These are phyloP conservation scores for Hecatera dysodea DNA, from an alignment of 2,888 invertebrate genomes.

Conservation along the genomic window DNA sequence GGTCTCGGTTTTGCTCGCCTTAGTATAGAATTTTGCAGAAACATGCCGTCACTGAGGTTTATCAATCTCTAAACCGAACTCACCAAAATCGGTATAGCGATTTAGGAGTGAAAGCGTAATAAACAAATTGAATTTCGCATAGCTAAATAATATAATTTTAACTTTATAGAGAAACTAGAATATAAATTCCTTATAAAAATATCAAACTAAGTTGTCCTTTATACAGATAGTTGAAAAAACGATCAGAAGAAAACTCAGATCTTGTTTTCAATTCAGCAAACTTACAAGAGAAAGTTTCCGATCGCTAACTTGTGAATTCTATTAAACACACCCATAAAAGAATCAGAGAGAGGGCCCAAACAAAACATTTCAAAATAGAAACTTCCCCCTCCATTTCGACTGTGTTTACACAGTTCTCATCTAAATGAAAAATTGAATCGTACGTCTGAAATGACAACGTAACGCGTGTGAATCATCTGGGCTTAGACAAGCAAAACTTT, in stretches of 20 bases:
- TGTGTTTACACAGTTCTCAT: constrained; percentile 82
- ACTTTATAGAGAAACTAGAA: no score
- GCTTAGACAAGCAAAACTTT: constrained; percentile 50
- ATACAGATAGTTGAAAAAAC: constrained; percentile 12
- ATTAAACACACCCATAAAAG: constrained; percentile 74
- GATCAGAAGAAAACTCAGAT: constrained; percentile 58
- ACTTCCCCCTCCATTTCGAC: constrained; percentile 75
- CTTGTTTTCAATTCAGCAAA: constrained; percentile 74
- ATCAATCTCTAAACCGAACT: no score
- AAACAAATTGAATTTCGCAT: no score
- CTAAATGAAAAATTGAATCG: constrained; percentile 88
- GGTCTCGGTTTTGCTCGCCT: no score
- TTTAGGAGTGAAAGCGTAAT: no score
- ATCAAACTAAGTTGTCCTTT: neutral
- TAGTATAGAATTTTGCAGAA: no score
- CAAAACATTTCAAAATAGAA: constrained; percentile 78
- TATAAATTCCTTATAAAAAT: neutral
- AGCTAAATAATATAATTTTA: neutral
- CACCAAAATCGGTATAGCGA: no score
- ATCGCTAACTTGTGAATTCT: constrained; percentile 76
- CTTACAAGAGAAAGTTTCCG: constrained; percentile 71
- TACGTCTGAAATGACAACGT: constrained; percentile 86
- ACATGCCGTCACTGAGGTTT: no score
- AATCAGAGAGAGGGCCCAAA: constrained; percentile 66
- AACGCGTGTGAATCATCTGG: constrained; percentile 80